Base-by-base conservation (phyloP, 2,113 vertebrate genomes). In the Oreamnos americanus region DNA sequence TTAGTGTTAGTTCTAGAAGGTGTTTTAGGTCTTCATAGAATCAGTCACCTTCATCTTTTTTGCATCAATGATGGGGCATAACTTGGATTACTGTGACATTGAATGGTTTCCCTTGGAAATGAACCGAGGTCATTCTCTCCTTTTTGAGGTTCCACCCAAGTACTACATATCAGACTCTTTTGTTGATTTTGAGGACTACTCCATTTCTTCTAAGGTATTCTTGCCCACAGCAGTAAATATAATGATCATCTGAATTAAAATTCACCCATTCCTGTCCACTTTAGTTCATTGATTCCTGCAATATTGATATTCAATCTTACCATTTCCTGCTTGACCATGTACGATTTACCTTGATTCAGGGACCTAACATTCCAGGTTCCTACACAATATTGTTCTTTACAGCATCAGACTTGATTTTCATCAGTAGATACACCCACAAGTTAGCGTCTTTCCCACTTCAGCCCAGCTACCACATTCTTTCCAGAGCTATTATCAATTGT, bases 61-160 rank as follows among this genome's bases (percentile, higher is more conserved):
- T 36, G n/a, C 21, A 71, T 71, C 67, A 71, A 23, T 36, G 67
- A 71, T 39, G n/a, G 67, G 67, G n/a, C 64, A 71, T 11, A 71
- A 71, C 64, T 36, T 71, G 67, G n/a, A 71, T 71, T 71, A 39
- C 19, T 39, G n/a, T 23, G n/a, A 23, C 5, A 0, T 2, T 71
- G 67, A 71, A 71, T 39, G n/a, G n/a, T 36, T 71, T 23, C 67
- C 67, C 67, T 71, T 71, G 19, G n/a, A 71, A 71, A 71, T 0
- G 19, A 71, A 39, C n/a, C 0, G 1, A 36, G n/a, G 19, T 39
- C 16, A 39, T 36, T 71, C 5, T 12, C 9, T 71, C 9, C 0
- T 71, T 36, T 71, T 71, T 36, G n/a, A 71, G n/a, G n/a, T 71
- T 39, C 9, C n/a, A 71, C n/a, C 19, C 9, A 71, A 39, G n/a